Evolutionary conservation across 2,888 invertebrate species (phyloP).

Genomic region (Drosophila flavopinicola): DNA sequence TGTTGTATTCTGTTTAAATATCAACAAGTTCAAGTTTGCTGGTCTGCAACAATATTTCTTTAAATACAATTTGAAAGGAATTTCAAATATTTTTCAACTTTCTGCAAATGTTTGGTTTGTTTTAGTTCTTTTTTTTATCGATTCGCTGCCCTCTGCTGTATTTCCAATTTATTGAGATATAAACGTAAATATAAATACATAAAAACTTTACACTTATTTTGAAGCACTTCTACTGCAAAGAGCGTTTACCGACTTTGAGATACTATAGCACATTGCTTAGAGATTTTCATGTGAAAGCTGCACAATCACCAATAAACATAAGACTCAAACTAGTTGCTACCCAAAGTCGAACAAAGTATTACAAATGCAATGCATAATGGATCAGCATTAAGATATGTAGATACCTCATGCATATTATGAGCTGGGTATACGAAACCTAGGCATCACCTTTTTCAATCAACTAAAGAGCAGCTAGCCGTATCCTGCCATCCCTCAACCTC

Average conservation of each 20-base stretch:
- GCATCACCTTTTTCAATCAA: constrained; percentile 75
- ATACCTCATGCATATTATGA: constrained; percentile 2
- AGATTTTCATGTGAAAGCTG: background rate
- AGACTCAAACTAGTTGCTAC: no score
- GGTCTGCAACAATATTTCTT: background rate
- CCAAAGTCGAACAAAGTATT: background rate
- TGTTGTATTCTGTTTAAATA: constrained; percentile 11
- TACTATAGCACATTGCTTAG: background rate
- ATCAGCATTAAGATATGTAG: constrained; percentile 2
- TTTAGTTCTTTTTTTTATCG: background rate
- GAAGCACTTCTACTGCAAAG: background rate
- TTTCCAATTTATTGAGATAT: constrained; percentile 20
- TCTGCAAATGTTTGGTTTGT: constrained; percentile 9
- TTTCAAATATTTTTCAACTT: background rate
- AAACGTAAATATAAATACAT: constrained; percentile 32
- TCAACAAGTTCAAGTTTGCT: constrained; percentile 3
- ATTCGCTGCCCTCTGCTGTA: background rate
- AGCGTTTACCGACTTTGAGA: background rate
- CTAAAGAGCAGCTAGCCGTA: constrained; percentile 55
- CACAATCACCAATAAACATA: background rate
- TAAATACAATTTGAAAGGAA: background rate
- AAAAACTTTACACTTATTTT: constrained; percentile 15
- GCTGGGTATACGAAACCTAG: constrained; percentile 38
- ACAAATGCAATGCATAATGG: background rate
- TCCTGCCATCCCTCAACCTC: constrained; percentile 27